Conservation (phyloP, 30 jellyfish, hydroid and myxozoan genomes). For the Mastigias papua region DNA sequence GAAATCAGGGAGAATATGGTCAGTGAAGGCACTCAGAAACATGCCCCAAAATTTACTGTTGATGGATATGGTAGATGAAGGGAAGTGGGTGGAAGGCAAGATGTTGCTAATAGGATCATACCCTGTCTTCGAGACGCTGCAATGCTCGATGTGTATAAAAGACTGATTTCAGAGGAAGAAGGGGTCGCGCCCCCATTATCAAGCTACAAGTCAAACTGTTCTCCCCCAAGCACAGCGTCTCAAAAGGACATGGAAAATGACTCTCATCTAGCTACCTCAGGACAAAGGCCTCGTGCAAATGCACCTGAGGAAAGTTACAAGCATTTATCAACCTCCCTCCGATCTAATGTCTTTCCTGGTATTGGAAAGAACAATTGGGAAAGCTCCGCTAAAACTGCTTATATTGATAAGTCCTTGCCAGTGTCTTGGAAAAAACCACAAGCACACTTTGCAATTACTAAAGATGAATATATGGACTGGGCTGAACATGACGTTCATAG, state of each 20-base stretch:
- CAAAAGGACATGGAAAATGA: neutral
- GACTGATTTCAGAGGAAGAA: neutral
- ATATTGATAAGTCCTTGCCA: slow-evolving; percentile 14
- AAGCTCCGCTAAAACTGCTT: slow-evolving; percentile 45
- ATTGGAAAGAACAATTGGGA: slow-evolving; percentile 67
- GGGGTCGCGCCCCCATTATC: neutral
- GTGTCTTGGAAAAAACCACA: slow-evolving; percentile 19
- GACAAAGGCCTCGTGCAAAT: neutral
- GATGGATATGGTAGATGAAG: slow-evolving; percentile 80
- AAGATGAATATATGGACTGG: slow-evolving; percentile 80
- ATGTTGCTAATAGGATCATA: neutral
- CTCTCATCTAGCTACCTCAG: neutral
- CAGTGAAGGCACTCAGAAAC: neutral
- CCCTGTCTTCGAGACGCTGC: neutral
- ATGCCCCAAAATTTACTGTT: slow-evolving; percentile 58
- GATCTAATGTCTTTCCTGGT: slow-evolving; percentile 84
- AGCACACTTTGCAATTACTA: slow-evolving; percentile 26
- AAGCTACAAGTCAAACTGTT: neutral
- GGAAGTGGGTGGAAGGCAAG: slow-evolving; percentile 18
- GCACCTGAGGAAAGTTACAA: slow-evolving; percentile 27
- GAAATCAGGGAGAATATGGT: neutral
- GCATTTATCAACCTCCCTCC: slow-evolving; percentile 52
- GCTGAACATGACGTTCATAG: slow-evolving; percentile 83
- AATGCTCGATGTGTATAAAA: neutral
- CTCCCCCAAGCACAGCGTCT: neutral